Base-by-base conservation (phyloP, 1,140 invertebrate genomes). In the Agrypnia vestita region DNA sequence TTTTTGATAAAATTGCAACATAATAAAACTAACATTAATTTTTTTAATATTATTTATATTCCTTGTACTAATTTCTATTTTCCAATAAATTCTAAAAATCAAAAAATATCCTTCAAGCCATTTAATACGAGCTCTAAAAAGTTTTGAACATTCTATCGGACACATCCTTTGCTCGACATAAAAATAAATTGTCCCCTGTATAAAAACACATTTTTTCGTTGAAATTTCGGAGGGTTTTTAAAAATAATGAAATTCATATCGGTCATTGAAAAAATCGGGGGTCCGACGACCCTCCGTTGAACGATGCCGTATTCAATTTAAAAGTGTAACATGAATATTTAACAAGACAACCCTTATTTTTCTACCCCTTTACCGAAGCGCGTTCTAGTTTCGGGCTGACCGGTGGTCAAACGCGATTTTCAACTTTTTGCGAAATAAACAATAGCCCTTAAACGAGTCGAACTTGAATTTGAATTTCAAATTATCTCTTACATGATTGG, bases 321-420 rank as follows among this genome's bases (percentile, higher is more conserved):
- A 73, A 71, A 71, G 15, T 73, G 11, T 15, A 55, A 73, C 49
- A 73, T 73, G 69, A 73, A 73, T 73, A 73, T 55, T 55, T 55
- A 69, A 47, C 69, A 53, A 53, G 47, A 21, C 19, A 25, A 55
- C 69, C 69, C 69, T 55, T 49, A 71, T 71, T 71, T 71, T 71
- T 73, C 13, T 11, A 73, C 69, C 69, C 69, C 25, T 55, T 53
- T 55, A 21, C 1, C 25, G 12, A n/a, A 73, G 53, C 47, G 9
- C 21, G 69, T 73, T 13, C 46, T 15, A 19, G 17, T 71, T 73
- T 44, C 69, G 35, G 53, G 25, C 47, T 73, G 69, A 55, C 69
- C 69, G 25, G 69, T 73, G 69, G 69, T 55, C 69, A 25, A 73
- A 55, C 69, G 69, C 69, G 69, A 73, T 35, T 73, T 51, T 12